Evolutionary conservation across 23 tunicate genomes (phyloP), one percentile per base, ranked within the genome.

Genomic region (Oikopleura dioica): DNA sequence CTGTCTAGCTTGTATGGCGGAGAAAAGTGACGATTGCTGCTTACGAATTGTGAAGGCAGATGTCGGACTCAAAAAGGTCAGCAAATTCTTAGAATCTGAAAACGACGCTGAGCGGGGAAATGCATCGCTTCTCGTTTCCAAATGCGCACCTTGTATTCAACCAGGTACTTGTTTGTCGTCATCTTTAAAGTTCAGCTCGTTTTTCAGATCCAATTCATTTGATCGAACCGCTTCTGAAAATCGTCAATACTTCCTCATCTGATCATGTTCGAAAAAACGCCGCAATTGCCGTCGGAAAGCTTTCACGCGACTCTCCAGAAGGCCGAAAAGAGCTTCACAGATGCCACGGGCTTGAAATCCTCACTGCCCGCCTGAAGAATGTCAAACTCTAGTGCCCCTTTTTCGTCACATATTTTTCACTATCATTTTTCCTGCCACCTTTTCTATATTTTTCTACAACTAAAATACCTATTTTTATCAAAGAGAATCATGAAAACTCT

Each of bases 201-300:
- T n/a, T n/a, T n/a, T n/a, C n/a, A n/a, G 72, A 63, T 12, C 72
- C 72, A 28, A 63, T 63, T 63, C 5, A 63, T 24, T 31, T 63
- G 2, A 63, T 63, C 33, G 72, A 28, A 24, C 72, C 72, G 33
- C 33, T 63, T 21, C 33, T 63, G 26, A 63, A 24, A 2, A 31
- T 63, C 33, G 72, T 63, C 26, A 28, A 63, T 28, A 63, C 30
- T 4, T 24, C 72, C 29, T 12, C 16, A 16, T 12, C 4, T 23
- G 72, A 63, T 16, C 2, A 5, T 5, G 72, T 63, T 28, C 29
- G 33, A 31, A 63, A 63, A 63, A 63, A 63, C 26, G 72, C 72
- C 30, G 72, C 32, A 12, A 63, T 63, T 12, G 72, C 72, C 2
- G 72, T 63, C 26, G 26, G 72, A 12, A 63, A 63, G 26, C 2